Evolutionary conservation across 2,888 invertebrate genomes (phyloP).

Genomic region (Sarcophaga caerulescens): DNA sequence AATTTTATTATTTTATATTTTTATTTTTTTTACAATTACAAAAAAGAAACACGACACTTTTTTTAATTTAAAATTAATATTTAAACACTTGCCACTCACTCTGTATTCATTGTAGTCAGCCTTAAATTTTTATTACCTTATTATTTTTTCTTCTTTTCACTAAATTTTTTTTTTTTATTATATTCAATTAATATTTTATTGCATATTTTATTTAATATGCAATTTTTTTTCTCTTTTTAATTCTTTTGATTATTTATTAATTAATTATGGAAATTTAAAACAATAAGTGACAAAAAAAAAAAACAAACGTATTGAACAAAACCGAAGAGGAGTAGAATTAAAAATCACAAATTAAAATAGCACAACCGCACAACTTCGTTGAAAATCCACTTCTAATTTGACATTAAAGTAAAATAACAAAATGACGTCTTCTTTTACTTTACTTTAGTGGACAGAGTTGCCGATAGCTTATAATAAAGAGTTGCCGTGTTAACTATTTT

Average conservation of each 20-base stretch:
- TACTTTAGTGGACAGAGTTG: neutral
- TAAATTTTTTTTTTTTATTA: neutral
- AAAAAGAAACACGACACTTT: neutral
- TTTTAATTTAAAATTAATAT: neutral
- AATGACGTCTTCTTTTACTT: slow-evolving; percentile 29
- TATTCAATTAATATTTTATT: neutral
- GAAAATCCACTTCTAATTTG: slow-evolving; percentile 60
- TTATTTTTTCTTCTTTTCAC: neutral
- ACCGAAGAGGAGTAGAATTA: neutral
- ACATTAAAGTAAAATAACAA: slow-evolving; percentile 47
- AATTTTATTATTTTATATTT: slow-evolving; percentile 19
- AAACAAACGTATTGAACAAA: slow-evolving; percentile 44
- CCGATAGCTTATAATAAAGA: neutral
- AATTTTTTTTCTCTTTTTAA: slow-evolving; percentile 1
- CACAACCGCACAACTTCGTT: slow-evolving; percentile 49
- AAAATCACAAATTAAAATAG: slow-evolving; percentile 34
- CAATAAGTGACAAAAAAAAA: slow-evolving; percentile 10
- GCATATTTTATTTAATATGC: neutral
- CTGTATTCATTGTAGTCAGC: no score
- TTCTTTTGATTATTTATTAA: slow-evolving; percentile 9
- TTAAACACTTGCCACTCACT: slow-evolving; percentile 19
- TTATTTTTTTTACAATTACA: neutral
- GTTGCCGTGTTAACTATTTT: neutral
- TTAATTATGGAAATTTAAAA: slow-evolving; percentile 51
- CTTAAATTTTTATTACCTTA: slow-evolving; percentile 9